Evolutionary conservation across 1,140 invertebrate species (phyloP), one percentile per base, ranked within the genome.

Genomic region (Atta texana): DNA sequence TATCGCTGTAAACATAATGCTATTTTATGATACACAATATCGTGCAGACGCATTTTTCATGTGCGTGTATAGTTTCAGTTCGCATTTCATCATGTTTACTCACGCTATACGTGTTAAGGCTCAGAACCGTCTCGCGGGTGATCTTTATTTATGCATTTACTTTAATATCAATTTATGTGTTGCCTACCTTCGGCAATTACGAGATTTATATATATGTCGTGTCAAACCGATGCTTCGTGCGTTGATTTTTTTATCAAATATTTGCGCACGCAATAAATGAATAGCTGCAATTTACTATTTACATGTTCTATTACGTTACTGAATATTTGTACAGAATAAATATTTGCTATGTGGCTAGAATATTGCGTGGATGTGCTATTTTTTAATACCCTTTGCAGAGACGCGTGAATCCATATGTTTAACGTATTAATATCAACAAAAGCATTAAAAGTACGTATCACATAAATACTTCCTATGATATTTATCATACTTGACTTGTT

Each of bases 81-180:
- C 24, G 44, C 49, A 14, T 28, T 21, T 21, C 49, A 31, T 78
- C 59, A 61, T 66, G 75, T 89, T 89, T 89, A 81, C 80, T 76
- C 68, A 49, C 61, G 61, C 55, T 49, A 57, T 16, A 75, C 59
- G 84, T 68, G 76, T 89, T 31, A 64, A n/a, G 71, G 28, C 59
- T 85, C 68, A 63, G 63, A 31, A 82, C 72, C 24, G 57, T 74
- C 64, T 68, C n/a, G n/a, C 49, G 5, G 63, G 8, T 10, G n/a
- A 69, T 80, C 63, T 39, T 31, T 80, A 80, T 57, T 80, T 80
- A 80, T 53, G 77, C 44, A 78, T 66, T 39, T 31, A n/a, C 77
- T 69, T 80, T 80, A 80, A 55, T 80, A 55, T 80, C 64, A 69
- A 80, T 80, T 80, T 55, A 57, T 80, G 49, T 16, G 44, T n/a